phyloP scores from a whole-genome alignment of 35 echinoderm and acorn worm species.

The Amphiura filiformis region DNA sequence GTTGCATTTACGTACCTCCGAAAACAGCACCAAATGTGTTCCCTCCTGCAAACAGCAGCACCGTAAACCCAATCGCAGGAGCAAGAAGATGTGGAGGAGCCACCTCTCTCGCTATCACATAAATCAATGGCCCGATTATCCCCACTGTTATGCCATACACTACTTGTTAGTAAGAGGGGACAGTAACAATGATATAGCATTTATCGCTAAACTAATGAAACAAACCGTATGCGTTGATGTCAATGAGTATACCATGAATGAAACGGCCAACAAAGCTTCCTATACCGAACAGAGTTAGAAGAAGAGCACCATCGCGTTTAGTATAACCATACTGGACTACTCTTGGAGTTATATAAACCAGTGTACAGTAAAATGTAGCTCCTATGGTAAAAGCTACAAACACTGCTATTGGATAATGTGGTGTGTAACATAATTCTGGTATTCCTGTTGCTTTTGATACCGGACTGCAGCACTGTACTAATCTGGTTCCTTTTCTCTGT shows the following conservation, averaged over 20 bases:
- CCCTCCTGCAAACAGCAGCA: background rate
- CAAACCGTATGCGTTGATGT: background rate
- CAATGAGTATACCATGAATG: background rate
- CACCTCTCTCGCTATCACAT: background rate
- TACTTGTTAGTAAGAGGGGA: background rate
- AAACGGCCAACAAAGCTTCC: background rate
- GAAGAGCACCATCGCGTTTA: background rate
- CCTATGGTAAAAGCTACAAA: background rate
- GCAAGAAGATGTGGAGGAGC: background rate
- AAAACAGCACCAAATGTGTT: background rate
- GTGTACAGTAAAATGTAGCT: background rate
- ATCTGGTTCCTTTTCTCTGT: too few relatives aligned
- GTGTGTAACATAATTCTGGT: background rate
- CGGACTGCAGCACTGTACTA: background rate
- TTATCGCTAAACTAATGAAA: background rate
- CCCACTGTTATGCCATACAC: background rate
- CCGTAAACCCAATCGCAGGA: background rate
- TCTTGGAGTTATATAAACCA: background rate
- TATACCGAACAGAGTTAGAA: background rate
- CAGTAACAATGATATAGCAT: background rate
- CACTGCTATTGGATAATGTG: background rate
- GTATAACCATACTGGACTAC: background rate
- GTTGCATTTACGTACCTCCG: background rate
- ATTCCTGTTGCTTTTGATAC: background rate
- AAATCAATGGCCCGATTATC: background rate